Percentiles rank a stretch among this genome's conserved stretches.
Evolutionary conservation across 2,113 vertebrate species (phyloP).

Genomic region (Acanthisitta chloris): DNA sequence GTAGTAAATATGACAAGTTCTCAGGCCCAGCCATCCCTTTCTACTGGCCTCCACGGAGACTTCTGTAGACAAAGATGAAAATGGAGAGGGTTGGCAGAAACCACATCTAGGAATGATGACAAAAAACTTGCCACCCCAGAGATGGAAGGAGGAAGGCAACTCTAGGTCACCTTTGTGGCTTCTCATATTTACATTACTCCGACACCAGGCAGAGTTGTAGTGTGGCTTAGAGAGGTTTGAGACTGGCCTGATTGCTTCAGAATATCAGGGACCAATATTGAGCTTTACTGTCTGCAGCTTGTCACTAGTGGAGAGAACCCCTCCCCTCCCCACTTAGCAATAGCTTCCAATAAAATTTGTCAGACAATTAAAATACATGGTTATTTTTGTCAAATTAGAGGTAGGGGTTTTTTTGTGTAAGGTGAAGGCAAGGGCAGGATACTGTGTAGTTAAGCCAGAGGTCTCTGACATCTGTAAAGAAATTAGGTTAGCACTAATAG

Average conservation of each 20-base stretch:
- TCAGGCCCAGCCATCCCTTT: constrained; percentile 2
- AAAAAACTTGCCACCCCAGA: neutral
- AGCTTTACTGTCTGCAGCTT: neutral
- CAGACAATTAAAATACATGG: neutral
- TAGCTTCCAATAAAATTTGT: neutral
- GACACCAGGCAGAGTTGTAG: neutral
- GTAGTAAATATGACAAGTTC: neutral
- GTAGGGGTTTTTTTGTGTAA: neutral
- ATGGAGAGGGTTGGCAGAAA: neutral
- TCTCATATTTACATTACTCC: neutral
- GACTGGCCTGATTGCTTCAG: neutral
- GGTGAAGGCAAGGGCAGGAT: neutral
- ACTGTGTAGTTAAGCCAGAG: neutral
- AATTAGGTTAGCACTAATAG: neutral
- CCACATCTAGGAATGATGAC: neutral
- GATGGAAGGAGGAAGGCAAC: neutral
- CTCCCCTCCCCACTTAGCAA: neutral
- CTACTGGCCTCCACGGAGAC: neutral
- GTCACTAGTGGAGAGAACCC: neutral
- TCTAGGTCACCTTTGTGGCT: constrained; percentile 11
- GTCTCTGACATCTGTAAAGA: neutral
- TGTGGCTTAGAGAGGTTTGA: fast-evolving
- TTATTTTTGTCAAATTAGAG: neutral
- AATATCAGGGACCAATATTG: neutral
- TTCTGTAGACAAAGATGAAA: constrained; percentile 13